Conservation (phyloP, 1,140 invertebrate genomes). For the Cotesia vestalis region DNA sequence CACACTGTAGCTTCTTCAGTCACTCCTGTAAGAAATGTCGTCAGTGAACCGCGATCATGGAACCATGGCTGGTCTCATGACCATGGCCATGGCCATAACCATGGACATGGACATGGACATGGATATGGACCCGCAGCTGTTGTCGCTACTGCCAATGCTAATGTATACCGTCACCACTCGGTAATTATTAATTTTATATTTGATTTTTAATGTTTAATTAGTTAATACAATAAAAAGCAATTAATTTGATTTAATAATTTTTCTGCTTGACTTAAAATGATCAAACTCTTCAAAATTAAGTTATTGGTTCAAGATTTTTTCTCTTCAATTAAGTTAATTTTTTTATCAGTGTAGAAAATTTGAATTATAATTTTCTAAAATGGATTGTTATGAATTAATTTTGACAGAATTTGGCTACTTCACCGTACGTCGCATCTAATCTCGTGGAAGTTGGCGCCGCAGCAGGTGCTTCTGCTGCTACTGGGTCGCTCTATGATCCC, state of each 20-base stretch:
- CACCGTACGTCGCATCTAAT: slow-evolving; percentile 31
- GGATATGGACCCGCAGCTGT: slow-evolving; percentile 28
- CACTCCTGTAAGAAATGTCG: neutral
- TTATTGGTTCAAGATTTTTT: no score
- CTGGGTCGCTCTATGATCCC: slow-evolving; percentile 42
- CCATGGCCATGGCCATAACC: neutral
- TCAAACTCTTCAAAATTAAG: no score
- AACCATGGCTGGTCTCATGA: neutral
- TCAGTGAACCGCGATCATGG: neutral
- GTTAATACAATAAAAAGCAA: no score
- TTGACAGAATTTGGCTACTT: slow-evolving; percentile 30
- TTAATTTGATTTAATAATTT: no score
- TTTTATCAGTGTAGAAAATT: neutral
- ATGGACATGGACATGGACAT: slow-evolving; percentile 30
- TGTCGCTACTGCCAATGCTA: slow-evolving; percentile 25
- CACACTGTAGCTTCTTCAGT: slow-evolving; percentile 36
- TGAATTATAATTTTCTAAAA: neutral
- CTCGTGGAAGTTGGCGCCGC: slow-evolving; percentile 21
- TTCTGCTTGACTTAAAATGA: no score
- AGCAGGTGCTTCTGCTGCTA: slow-evolving; percentile 16
- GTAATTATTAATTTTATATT: slow-evolving; percentile 20
- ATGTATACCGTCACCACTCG: slow-evolving; percentile 37
- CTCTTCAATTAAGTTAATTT: slow-evolving; percentile 29
- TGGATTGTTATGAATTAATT: slow-evolving; percentile 14
- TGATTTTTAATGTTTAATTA: neutral